Base-by-base conservation (phyloP, 2,797 vertebrate species). In the Vespertilio murinus region DNA sequence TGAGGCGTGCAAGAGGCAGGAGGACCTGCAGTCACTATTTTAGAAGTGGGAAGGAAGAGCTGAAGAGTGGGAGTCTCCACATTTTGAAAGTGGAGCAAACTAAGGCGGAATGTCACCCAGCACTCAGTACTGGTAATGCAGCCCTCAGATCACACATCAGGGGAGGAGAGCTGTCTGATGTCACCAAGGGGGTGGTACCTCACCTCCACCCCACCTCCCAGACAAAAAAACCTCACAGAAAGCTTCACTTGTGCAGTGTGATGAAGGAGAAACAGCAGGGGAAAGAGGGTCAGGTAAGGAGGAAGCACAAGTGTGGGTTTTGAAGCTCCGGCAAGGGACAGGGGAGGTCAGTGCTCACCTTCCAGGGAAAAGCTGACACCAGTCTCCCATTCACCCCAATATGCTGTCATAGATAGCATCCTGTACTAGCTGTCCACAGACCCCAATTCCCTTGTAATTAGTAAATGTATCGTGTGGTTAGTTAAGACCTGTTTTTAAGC, bases 151-250 rank as follows among this genome's bases (percentile, higher is more conserved):
- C 83, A 45, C 2, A 11, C 2, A 14, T 84, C 75, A 61, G 38
- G 14, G 59, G 38, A 94, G 54, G 71, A 81, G 38, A 69, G 28
- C 18, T 61, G 54, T 78, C 45, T 45, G 54, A 69, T 28, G 54
- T 92, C 90, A 81, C 23, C 40, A 47, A 35, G 30, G 25, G 28
- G 38, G 54, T 47, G 35, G 45, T 42, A 28, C 74, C 49, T 20
- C 18, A 47, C 11, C 49, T 65, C 47, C 59, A 47, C 20, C 10
- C 42, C 6, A 87, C 20, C 25, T 91, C 30, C 30, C 74, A 79
- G 38, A 93, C 64, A 74, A 42, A 95, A 95, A 83, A 67, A 18
- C 45, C 45, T 93, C 38, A 90, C 45, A 81, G 47, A 95, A 88
- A 84, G 33, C 42, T 45, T 94, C 47, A 47, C 35, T 45, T 49